Percentiles rank a stretch among this genome's conserved stretches.
Conservation (phyloP, 2,113 vertebrate genomes). For the Patagioenas fasciata region DNA sequence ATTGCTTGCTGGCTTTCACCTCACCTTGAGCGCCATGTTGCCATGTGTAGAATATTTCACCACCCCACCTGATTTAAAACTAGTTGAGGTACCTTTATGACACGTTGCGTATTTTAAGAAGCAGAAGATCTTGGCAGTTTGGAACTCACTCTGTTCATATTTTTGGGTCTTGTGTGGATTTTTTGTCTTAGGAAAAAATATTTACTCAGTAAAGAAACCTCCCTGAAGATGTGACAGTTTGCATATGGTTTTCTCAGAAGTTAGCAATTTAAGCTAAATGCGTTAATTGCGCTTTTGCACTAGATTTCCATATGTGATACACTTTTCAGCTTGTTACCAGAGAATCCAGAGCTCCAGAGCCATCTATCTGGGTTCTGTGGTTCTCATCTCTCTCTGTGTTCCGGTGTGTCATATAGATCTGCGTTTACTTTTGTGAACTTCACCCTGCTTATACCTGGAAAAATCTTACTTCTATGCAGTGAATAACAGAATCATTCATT, state of each 20-base stretch:
- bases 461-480: background rate
- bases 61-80: background rate
- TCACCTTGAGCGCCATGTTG: background rate
- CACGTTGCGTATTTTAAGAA: background rate
- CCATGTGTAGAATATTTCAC: background rate
- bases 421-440: background rate
- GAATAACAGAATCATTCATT: background rate
- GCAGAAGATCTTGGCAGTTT: background rate
- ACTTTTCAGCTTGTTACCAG: background rate
- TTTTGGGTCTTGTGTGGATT: background rate
- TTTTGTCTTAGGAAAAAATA: background rate
- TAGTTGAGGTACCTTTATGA: background rate
- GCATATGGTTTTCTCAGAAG: background rate
- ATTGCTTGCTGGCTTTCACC: background rate
- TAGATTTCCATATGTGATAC: fast-evolving
- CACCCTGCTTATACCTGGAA: background rate
- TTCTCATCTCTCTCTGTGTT: background rate
- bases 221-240: background rate
- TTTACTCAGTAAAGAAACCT: background rate
- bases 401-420: background rate
- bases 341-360: background rate
- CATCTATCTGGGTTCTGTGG: background rate
- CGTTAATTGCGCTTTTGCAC: background rate
- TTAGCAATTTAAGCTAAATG: background rate
- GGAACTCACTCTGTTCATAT: background rate